phyloP scores from a whole-genome alignment of 2,888 invertebrate species.

The Leptopilina myrica region DNA sequence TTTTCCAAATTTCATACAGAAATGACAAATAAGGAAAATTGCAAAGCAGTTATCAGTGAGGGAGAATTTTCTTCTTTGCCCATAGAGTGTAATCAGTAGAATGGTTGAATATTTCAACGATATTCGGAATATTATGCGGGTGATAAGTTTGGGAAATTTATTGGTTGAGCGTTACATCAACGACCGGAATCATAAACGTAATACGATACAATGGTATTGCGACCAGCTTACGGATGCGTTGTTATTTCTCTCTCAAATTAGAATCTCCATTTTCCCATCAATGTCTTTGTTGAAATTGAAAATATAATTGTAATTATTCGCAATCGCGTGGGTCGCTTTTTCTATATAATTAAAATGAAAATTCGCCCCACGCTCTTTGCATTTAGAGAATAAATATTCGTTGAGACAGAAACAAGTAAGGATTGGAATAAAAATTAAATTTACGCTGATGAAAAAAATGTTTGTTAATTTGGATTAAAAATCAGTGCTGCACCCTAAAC shows the following conservation, averaged over 20 bases:
- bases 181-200: conserved; percentile 27
- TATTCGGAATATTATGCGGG: conserved; percentile 27
- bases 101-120: conserved; percentile 31
- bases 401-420: too few relatives aligned
- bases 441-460: too few relatives aligned
- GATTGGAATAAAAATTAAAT: too few relatives aligned
- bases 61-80: conserved; percentile 6
- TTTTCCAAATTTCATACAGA: not conserved
- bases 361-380: not conserved
- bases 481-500: too few relatives aligned
- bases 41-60: not conserved
- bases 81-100: not conserved
- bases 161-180: conserved; percentile 23
- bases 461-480: too few relatives aligned
- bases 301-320: conserved; percentile 8
- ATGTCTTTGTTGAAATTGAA: conserved; percentile 6
- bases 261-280: conserved; percentile 11
- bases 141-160: conserved; percentile 28
- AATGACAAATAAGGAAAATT: not conserved
- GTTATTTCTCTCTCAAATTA: not conserved
- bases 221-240: not conserved
- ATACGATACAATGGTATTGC: conserved; percentile 19
- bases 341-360: not conserved
- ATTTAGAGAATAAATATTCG: too few relatives aligned
- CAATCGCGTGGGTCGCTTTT: not conserved